phyloP scores from a whole-genome alignment of 2,797 vertebrate genomes.

The Crocodylus rhombifer region DNA sequence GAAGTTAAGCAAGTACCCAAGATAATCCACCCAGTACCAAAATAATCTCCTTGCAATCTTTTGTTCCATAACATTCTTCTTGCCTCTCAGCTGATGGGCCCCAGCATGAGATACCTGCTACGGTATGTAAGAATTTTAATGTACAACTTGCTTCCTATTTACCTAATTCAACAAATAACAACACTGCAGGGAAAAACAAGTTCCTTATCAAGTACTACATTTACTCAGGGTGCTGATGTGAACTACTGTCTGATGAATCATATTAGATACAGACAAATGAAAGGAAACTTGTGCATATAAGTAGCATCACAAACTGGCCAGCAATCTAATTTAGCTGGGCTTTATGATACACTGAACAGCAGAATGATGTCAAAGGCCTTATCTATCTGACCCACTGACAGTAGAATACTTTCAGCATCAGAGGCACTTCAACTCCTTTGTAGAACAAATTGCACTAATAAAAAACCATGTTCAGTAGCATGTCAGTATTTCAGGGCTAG shows the following conservation, averaged over 20 bases:
- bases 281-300: background rate
- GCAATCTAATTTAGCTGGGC: background rate
- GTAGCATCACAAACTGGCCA: background rate
- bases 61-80: accelerated
- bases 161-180: accelerated
- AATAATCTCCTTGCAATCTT: background rate
- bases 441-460: background rate
- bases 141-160: accelerated
- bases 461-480: background rate
- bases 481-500: background rate
- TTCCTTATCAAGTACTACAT: background rate
- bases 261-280: background rate
- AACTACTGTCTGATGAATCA: background rate
- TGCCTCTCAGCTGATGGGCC: background rate
- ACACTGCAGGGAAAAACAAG: background rate
- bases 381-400: background rate
- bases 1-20: background rate
- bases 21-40: background rate
- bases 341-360: background rate
- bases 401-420: too few species aligned
- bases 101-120: background rate
- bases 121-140: background rate
- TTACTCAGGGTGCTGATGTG: background rate
- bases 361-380: background rate
- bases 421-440: too few species aligned